Base-by-base conservation (phyloP, 2,888 invertebrate species). In the Oscheius myriophilus region DNA sequence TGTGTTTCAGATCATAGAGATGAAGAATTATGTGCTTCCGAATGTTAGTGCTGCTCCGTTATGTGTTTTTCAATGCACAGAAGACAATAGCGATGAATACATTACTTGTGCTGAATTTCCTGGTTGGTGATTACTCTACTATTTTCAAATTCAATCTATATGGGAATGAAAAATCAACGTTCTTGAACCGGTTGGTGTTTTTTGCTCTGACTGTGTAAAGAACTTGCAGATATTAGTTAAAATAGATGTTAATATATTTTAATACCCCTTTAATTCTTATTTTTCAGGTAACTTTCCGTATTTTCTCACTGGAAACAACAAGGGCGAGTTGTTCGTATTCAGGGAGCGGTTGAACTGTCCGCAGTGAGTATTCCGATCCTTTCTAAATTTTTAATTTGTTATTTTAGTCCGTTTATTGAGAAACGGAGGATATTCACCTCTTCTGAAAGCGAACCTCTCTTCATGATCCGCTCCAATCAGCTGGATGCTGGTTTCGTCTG, bases 401-500 rank as follows among this genome's bases (percentile, higher is more conserved):
- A 2, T 49, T 49, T 11, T 21, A 61, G 61, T 18, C 25, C 46
- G 12, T 46, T 49, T 14, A 33, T 26, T 49, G 61, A 61, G n/a
- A 46, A 26, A 45, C 25, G n/a, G 39, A 46, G 39, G 16, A 46
- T 61, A 1, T 61, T 49, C 46, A 23, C 12, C 2, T 33, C 33
- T 2, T 16, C 45, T 11, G 14, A 58, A 16, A 39, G 25, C 9
- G 12, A 46, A 33, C 61, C 61, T 18, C 18, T 61, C 12, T 25
- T 45, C 16, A 45, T 33, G 16, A 21, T 46, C 2, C 16, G 26
- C 25, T 33, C 26, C 39, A 61, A 61, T 49, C 46, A 46, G 12
- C 46, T 61, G n/a, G 61, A 61, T 33, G 33, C 25, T n/a, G 61
- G 61, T 25, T 61, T 61, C 18, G 18, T 49, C 18, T 45, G 49